phyloP scores from a whole-genome alignment of 2,888 invertebrate species.

The Thecocarcelia acutangulata region DNA sequence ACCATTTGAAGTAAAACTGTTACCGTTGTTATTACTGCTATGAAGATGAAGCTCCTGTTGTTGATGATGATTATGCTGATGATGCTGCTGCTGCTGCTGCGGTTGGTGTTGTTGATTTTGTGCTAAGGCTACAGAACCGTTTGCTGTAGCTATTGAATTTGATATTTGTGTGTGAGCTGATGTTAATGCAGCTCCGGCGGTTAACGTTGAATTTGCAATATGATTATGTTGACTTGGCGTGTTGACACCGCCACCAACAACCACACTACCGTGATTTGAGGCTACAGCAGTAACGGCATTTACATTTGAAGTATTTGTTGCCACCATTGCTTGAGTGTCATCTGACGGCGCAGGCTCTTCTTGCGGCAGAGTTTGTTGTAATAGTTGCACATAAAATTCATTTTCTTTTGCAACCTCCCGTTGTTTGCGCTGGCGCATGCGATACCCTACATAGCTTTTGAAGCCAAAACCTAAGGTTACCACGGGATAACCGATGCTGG shows the following conservation, averaged over 20 bases:
- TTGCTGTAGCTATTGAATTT: constrained; percentile 72
- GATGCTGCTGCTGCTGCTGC: constrained; percentile 64
- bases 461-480: constrained; percentile 97
- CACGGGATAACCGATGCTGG: constrained; percentile 94
- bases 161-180: constrained; percentile 67
- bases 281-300: constrained; percentile 61
- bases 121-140: constrained; percentile 75
- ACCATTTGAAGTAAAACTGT: constrained; percentile 73
- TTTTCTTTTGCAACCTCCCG: constrained; percentile 96
- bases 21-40: constrained; percentile 70
- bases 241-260: constrained; percentile 14
- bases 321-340: constrained; percentile 65
- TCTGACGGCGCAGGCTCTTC: constrained; percentile 76
- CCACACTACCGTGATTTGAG: constrained; percentile 59
- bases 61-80: constrained; percentile 66
- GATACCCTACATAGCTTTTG: constrained; percentile 94
- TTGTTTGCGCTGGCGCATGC: constrained; percentile 94
- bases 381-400: constrained; percentile 95
- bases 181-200: constrained; percentile 59
- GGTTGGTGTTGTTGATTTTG: constrained; percentile 74
- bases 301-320: constrained; percentile 61
- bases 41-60: constrained; percentile 66
- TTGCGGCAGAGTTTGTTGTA: constrained; percentile 94
- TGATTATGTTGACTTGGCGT: constrained; percentile 65
- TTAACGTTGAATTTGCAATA: constrained; percentile 47